phyloP scores from a whole-genome alignment of 2,113 vertebrate genomes.

The Alethe diademata region DNA sequence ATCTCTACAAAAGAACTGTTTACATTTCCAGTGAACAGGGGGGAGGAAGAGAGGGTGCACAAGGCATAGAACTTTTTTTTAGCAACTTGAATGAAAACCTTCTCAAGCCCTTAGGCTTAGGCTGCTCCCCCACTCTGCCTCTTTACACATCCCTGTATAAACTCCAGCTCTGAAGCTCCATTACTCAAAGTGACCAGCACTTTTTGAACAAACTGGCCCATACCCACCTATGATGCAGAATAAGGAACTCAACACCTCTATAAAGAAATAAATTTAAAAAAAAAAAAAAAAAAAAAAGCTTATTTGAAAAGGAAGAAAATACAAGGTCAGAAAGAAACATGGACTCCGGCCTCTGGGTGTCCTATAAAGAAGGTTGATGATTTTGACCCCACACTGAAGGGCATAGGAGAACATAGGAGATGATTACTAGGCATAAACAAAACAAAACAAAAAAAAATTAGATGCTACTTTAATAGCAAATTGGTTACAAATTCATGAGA shows the following conservation, averaged over 20 bases:
- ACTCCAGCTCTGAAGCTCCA: background rate
- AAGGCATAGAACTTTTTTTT: background rate
- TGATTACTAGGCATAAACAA: background rate
- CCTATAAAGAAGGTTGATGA: background rate
- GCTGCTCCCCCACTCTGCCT: background rate
- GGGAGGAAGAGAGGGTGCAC: background rate
- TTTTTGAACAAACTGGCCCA: background rate
- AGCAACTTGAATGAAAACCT: background rate
- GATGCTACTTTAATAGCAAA: background rate
- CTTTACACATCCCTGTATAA: background rate
- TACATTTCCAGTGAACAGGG: background rate
- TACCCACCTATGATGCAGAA: fast-evolving
- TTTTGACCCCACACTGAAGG: background rate
- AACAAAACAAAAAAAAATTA: background rate
- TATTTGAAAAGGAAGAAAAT: background rate
- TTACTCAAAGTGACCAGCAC: background rate
- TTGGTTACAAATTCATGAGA: background rate
- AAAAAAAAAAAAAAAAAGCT: background rate
- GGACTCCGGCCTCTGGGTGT: background rate
- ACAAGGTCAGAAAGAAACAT: background rate
- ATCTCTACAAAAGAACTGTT: background rate
- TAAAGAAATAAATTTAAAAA: background rate
- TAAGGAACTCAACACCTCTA: background rate
- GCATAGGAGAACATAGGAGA: background rate
- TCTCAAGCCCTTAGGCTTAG: background rate